These are phyloP conservation scores for Denticeps clupeoides DNA, from an alignment of 2,797 vertebrate genomes.

Conservation along the genomic window DNA sequence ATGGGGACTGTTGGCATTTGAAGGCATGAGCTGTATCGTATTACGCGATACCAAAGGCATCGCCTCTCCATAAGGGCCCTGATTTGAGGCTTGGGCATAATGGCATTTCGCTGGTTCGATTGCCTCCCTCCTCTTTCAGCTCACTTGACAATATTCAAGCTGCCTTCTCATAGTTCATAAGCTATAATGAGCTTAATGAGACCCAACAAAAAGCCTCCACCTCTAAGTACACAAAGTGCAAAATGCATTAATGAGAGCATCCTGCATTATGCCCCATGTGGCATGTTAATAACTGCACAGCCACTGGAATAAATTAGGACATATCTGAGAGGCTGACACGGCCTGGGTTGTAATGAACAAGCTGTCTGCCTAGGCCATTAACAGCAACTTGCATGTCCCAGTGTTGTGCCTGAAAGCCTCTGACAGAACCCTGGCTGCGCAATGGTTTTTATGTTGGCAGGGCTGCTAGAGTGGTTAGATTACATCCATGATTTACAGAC, in stretches of 20 bases:
- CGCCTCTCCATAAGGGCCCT: no score
- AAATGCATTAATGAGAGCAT: not conserved
- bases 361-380: not conserved
- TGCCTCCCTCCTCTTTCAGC: no score
- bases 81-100: no score
- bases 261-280: not conserved
- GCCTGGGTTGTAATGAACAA: not conserved
- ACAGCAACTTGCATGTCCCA: not conserved
- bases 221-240: not conserved
- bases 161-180: not conserved
- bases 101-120: no score
- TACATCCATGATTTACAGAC: not conserved
- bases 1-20: no score
- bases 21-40: no score
- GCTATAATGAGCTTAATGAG: slow-evolving; percentile 6
- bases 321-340: slow-evolving; percentile 3
- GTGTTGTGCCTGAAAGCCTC: not conserved
- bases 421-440: not conserved
- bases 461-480: not conserved
- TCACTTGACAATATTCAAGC: no score
- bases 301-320: slow-evolving; percentile 10
- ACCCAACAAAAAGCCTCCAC: not conserved
- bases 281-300: not conserved
- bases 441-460: not conserved
- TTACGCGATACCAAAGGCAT: no score